Evolutionary conservation across 2,888 invertebrate genomes (phyloP), one percentile per base, ranked within the genome.

Genomic region (Arge pagana): DNA sequence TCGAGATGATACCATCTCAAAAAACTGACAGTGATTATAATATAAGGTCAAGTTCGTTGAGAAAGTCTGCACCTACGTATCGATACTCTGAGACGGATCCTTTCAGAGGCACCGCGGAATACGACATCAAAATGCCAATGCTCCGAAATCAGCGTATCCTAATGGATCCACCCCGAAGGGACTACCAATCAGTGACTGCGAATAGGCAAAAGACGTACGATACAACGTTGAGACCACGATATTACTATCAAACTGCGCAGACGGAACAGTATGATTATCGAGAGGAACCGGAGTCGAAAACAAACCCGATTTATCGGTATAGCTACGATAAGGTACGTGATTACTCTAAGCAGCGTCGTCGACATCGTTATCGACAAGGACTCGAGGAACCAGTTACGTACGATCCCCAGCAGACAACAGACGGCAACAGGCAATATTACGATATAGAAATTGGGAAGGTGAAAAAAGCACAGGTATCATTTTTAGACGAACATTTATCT

Each of bases 281-380:
- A 15, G 59, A 57, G 21, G 63, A 62, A 16, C 63, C 62, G 7
- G 59, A 60, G 3, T 39, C 54, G 15, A 72, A 81, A 43, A 71
- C 82, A 1, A 82, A 85, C 66, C 86, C 88, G 0, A 80, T 86
- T 5, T 89, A 88, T 68, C 88, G 89, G 67, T 90, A 85, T 69
- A 87, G 85, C 64, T 89, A 86, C 66, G 85, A 71, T 13, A 52
- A 89, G 67, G 81, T 85, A 0, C 80, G 83, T 8, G 79, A 80
- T 59, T 80, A 80, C 54, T 43, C 56, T 21, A 64, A 65, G 23
- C 63, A 55, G 5, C 51, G 43, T 15, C 56, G 54, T 11, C 52
- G 52, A 41, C 56, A 60, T 24, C 54, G 57, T 1, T 55, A 56
- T 26, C 60, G 52, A 37, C 36, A 28, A 36, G 26, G 41, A 49